Conservation (phyloP, 2,797 vertebrate species). For the Eidolon dupreanum region DNA sequence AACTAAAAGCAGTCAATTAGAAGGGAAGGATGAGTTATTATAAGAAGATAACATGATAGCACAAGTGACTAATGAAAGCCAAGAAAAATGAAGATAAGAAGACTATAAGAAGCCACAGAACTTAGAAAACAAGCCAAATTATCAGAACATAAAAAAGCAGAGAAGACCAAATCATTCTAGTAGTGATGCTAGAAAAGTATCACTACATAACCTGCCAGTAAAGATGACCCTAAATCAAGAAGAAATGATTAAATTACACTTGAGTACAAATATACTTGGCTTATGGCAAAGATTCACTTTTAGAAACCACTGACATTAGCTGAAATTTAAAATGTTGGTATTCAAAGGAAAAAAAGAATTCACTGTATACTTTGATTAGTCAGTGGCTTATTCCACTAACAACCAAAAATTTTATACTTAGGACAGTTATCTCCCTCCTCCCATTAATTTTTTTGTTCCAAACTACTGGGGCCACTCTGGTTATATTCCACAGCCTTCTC, state of each 20-base stretch:
- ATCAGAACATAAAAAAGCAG: background rate
- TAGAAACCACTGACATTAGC: background rate
- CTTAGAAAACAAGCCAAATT: background rate
- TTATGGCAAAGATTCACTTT: background rate
- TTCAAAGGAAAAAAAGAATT: slow-evolving; percentile 35
- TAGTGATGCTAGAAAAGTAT: background rate
- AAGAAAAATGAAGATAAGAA: slow-evolving; percentile 10
- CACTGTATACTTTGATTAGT: background rate
- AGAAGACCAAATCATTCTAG: background rate
- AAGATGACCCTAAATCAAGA: slow-evolving; percentile 14
- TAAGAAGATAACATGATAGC: background rate
- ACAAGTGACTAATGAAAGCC: background rate
- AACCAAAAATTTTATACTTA: background rate
- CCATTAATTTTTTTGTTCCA: background rate
- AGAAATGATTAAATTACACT: background rate
- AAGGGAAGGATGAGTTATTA: background rate
- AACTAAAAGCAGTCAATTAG: background rate
- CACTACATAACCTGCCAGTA: background rate
- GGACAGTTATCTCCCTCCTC: background rate
- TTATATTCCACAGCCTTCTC: background rate
- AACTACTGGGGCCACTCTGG: background rate
- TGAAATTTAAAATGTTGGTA: slow-evolving; percentile 37
- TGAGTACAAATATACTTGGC: background rate
- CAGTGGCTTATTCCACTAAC: background rate
- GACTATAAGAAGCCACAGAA: background rate